phyloP scores from a whole-genome alignment of 2,888 invertebrate species.

The Lycaena phlaeas region DNA sequence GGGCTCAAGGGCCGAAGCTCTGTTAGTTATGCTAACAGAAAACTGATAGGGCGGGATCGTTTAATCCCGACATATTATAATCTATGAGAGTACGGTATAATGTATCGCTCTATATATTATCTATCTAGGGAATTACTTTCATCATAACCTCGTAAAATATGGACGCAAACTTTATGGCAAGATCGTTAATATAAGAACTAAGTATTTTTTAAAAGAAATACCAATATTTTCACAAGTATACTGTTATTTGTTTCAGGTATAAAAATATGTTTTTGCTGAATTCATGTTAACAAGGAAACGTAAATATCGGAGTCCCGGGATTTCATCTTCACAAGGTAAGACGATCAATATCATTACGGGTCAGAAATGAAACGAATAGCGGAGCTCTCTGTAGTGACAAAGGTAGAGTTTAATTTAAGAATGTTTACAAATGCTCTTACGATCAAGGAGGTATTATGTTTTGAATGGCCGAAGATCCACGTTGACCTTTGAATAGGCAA shows the following conservation, averaged over 20 bases:
- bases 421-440: slow-evolving; percentile 1
- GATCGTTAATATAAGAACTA: no score
- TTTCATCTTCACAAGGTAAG: slow-evolving; percentile 30
- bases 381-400: slow-evolving; percentile 41
- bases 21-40: slow-evolving; percentile 7
- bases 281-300: slow-evolving; percentile 21
- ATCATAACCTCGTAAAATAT: no score
- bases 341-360: slow-evolving; percentile 52
- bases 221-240: no score
- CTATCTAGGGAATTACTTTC: no score
- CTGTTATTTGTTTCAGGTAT: no score
- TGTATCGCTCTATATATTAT: no score
- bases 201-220: no score
- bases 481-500: no score
- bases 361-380: slow-evolving; percentile 42
- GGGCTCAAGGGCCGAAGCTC: slow-evolving; percentile 1
- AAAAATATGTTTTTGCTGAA: slow-evolving; percentile 6
- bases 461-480: neutral
- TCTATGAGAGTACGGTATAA: no score
- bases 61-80: neutral
- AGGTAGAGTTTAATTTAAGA: slow-evolving; percentile 15
- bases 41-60: slow-evolving; percentile 4
- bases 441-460: neutral
- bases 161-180: no score
- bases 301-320: slow-evolving; percentile 21